These are phyloP conservation scores for Struthidea cinerea DNA, from an alignment of 2,113 vertebrate species.

Conservation along the genomic window DNA sequence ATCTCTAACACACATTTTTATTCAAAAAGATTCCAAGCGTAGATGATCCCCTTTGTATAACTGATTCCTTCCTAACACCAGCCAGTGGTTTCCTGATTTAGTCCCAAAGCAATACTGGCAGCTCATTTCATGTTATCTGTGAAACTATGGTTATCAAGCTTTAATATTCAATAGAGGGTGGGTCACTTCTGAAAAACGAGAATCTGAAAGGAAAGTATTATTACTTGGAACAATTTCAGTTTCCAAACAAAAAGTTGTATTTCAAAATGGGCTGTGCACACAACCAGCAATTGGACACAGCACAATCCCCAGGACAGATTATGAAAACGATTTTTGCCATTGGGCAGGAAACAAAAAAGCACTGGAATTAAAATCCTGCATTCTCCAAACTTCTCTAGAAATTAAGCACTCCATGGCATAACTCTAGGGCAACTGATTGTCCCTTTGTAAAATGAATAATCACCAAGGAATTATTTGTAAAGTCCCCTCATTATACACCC, in stretches of 20 bases:
- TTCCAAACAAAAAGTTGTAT: not conserved
- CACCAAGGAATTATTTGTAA: slow-evolving; percentile 8
- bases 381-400: not conserved
- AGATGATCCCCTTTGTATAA: not conserved
- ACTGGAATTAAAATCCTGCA: not conserved
- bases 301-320: not conserved
- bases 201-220: slow-evolving; percentile 22
- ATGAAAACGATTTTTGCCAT: not conserved
- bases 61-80: not conserved
- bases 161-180: slow-evolving; percentile 5
- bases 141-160: slow-evolving; percentile 11
- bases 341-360: not conserved
- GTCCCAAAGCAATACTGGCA: not conserved
- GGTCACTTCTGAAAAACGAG: slow-evolving; percentile 6
- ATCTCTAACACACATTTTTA: not conserved
- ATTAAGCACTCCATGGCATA: not conserved
- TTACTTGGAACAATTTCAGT: not conserved
- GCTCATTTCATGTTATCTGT: not conserved
- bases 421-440: not conserved
- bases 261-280: not conserved
- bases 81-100: not conserved
- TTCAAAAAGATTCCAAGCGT: not conserved
- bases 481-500: slow-evolving; percentile 30
- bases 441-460: slow-evolving; percentile 23
- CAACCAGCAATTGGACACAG: not conserved